These are phyloP conservation scores for Osmerus eperlanus DNA, from an alignment of 2,113 vertebrate species.

Conservation along the genomic window DNA sequence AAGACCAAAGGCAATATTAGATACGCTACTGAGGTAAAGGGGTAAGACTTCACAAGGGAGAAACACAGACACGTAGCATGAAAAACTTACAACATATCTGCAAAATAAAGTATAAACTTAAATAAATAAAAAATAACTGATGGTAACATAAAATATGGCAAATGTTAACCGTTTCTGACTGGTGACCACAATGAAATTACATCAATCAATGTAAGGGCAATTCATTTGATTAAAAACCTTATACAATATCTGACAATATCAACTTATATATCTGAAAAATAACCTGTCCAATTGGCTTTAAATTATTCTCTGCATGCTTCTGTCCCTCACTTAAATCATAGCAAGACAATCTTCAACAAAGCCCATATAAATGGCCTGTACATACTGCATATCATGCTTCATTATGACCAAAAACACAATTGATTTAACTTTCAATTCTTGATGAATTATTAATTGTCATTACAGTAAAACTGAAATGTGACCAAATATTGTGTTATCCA, in stretches of 20 bases:
- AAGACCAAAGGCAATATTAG: too few relatives aligned
- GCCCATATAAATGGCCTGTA: not conserved
- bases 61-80: not conserved
- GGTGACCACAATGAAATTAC: not conserved
- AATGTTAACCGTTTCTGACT: not conserved
- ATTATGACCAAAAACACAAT: not conserved
- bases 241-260: not conserved
- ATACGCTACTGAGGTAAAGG: not conserved
- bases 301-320: slow-evolving; percentile 3
- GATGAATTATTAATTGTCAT: not conserved
- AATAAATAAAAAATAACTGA: not conserved
- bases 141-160: not conserved
- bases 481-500: not conserved
- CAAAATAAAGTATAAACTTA: not conserved
- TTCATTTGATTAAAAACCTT: not conserved
- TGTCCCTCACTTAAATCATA: not conserved
- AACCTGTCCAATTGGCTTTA: not conserved
- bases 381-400: slow-evolving; percentile 4
- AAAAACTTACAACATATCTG: slow-evolving; percentile 7
- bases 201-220: not conserved
- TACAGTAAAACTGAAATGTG: not conserved
- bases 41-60: not conserved
- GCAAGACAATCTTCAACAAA: slow-evolving; percentile 8
- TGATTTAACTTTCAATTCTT: not conserved
- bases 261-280: not conserved